Percentiles rank a stretch among this genome's conserved stretches.
Conservation (phyloP, 2,113 vertebrate genomes). For the Pangasianodon hypophthalmus region DNA sequence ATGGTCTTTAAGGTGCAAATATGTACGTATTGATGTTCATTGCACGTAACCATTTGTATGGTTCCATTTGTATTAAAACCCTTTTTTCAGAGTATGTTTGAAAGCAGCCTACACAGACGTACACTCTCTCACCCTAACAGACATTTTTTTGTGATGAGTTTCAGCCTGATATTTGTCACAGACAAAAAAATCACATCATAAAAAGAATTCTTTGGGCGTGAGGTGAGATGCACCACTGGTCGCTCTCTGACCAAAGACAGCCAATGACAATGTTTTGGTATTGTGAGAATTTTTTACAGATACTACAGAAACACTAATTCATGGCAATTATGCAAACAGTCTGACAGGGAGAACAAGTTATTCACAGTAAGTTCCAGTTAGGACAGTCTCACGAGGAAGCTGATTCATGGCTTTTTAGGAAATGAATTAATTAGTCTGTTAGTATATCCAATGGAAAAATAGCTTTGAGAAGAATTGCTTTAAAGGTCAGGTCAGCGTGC, state of each 20-base stretch:
- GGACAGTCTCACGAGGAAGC: neutral
- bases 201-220: neutral
- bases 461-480: neutral
- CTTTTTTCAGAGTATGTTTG: neutral
- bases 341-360: neutral
- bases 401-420: slow-evolving; percentile 22
- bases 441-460: neutral
- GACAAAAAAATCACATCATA: neutral
- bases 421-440: neutral
- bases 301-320: neutral
- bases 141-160: neutral
- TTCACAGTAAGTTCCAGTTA: neutral
- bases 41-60: neutral
- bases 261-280: neutral
- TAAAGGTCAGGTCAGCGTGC: neutral
- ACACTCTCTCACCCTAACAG: neutral
- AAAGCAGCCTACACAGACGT: neutral
- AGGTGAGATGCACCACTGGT: neutral
- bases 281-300: neutral
- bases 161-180: neutral
- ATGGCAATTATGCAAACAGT: neutral
- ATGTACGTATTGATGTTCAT: neutral
- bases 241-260: neutral
- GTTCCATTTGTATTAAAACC: neutral
- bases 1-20: neutral